Conservation (phyloP, 2,797 vertebrate species). For the Lacerta viridis region DNA sequence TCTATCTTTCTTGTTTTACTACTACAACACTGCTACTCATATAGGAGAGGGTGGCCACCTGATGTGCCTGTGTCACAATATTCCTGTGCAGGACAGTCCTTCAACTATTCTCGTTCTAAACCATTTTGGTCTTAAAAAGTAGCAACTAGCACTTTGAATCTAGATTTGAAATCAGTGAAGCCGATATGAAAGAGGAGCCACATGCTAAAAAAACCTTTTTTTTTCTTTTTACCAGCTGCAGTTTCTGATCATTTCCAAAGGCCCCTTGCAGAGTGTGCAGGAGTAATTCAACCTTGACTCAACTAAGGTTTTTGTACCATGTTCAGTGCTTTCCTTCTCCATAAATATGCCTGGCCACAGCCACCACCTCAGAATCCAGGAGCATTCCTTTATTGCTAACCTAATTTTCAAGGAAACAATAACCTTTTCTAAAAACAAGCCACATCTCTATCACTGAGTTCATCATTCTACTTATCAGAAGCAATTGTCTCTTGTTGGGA, state of each 20-base stretch:
- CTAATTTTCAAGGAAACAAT: constrained; percentile 7
- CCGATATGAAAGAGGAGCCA: background rate
- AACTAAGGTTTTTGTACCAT: background rate
- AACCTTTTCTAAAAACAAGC: background rate
- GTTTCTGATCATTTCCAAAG: background rate
- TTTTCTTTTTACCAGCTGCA: background rate
- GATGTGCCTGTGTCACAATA: background rate
- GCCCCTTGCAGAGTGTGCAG: background rate
- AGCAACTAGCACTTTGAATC: background rate
- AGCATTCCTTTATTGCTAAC: background rate
- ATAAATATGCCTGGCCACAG: background rate
- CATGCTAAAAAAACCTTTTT: background rate
- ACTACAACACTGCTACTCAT: background rate
- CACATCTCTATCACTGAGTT: background rate
- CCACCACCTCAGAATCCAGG: background rate
- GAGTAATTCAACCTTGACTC: background rate
- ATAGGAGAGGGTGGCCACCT: background rate
- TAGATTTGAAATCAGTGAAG: background rate
- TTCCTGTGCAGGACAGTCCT: no score
- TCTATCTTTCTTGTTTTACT: background rate
- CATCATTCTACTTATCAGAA: background rate
- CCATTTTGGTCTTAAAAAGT: background rate
- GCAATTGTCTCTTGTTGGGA: background rate
- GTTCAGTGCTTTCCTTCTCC: background rate
- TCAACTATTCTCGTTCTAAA: no score